phyloP scores from a whole-genome alignment of 2,888 invertebrate species.

The Ganaspis brasiliensis region DNA sequence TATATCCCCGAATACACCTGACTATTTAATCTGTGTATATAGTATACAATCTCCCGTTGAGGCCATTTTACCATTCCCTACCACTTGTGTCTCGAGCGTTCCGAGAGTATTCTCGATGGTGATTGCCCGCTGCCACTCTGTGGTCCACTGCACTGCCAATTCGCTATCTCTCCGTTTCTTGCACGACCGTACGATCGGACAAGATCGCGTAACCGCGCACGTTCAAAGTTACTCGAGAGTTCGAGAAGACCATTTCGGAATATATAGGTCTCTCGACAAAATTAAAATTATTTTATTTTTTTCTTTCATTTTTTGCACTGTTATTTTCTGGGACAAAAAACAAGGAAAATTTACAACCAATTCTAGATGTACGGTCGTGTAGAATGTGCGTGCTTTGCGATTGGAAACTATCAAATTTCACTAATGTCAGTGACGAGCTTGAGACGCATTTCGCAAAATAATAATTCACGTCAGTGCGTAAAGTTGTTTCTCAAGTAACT shows the following conservation, averaged over 20 bases:
- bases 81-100: constrained; percentile 49
- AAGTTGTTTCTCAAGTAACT: constrained; percentile 31
- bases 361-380: background rate
- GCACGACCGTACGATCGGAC: constrained; percentile 62
- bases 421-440: constrained; percentile 9
- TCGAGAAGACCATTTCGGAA: constrained; percentile 19
- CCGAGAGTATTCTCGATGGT: constrained; percentile 54
- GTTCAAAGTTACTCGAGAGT: constrained; percentile 34
- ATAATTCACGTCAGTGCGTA: constrained; percentile 34
- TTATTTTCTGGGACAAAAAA: background rate
- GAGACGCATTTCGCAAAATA: constrained; percentile 23
- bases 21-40: background rate
- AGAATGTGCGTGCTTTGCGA: constrained; percentile 19
- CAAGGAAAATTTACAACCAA: background rate
- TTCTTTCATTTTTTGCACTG: background rate
- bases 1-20: constrained; percentile 47
- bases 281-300: background rate
- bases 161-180: constrained; percentile 71
- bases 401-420: constrained; percentile 20
- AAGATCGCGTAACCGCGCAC: constrained; percentile 61
- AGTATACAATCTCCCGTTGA: constrained; percentile 53
- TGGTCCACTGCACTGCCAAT: constrained; percentile 75
- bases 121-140: constrained; percentile 62
- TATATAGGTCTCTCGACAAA: background rate
- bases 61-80: constrained; percentile 61